Percentiles rank a stretch among this genome's conserved stretches.
Conservation (phyloP, 2,797 vertebrate genomes). For the Uromys caudimaculatus region DNA sequence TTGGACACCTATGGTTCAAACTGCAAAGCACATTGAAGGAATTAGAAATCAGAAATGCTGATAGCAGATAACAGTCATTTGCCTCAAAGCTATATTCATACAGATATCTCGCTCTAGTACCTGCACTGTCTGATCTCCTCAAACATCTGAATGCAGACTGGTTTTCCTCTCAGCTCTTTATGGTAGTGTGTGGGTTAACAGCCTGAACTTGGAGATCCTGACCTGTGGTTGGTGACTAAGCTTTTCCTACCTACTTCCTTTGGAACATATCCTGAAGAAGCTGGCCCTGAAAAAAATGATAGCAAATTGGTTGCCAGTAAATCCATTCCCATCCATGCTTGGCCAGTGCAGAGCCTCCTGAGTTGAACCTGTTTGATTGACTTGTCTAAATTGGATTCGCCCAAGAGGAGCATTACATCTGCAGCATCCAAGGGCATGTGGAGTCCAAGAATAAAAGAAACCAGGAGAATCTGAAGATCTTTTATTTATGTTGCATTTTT, state of each 20-base stretch:
- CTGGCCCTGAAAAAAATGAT: background rate
- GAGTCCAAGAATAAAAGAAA: constrained; percentile 37
- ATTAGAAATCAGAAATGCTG: constrained; percentile 26
- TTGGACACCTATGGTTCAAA: background rate
- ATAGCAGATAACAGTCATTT: background rate
- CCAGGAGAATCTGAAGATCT: background rate
- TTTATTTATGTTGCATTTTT: background rate
- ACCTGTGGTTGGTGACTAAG: constrained; percentile 52
- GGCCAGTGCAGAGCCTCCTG: constrained; percentile 4
- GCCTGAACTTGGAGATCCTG: constrained; percentile 11
- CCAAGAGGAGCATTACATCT: background rate
- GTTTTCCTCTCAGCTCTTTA: background rate
- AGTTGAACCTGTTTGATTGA: constrained; percentile 27
- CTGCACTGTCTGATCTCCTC: background rate
- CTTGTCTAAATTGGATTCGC: background rate
- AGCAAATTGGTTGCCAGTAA: constrained; percentile 46
- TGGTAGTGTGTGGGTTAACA: background rate
- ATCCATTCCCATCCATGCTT: background rate
- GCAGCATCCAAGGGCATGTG: background rate
- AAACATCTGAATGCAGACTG: background rate
- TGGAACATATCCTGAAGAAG: constrained; percentile 25
- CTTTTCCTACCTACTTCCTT: constrained; percentile 22
- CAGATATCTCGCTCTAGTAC: background rate
- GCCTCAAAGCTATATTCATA: background rate
- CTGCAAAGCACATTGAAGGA: background rate